A percentile compares a stretch with the other conserved stretches of the same genome.
Evolutionary conservation across 2,797 vertebrate genomes (phyloP).

Genomic region (Pseudopleuronectes americanus): DNA sequence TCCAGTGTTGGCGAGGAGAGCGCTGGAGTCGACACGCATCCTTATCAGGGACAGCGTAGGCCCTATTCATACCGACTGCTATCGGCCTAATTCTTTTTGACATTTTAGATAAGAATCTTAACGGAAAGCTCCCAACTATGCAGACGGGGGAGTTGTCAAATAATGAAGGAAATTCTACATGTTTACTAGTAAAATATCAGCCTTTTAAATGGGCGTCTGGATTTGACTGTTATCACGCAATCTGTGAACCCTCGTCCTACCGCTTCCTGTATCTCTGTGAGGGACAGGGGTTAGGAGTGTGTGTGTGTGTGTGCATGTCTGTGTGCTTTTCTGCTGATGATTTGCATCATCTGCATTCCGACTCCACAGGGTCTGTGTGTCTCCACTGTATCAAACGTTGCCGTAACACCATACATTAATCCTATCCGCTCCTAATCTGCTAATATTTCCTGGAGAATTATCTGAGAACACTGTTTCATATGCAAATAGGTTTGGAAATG

Average conservation of each 20-base stretch:
- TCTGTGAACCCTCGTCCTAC: constrained; percentile 61
- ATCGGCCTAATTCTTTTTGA: constrained; percentile 85
- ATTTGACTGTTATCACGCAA: constrained; percentile 71
- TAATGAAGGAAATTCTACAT: constrained; percentile 78
- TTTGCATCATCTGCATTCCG: constrained; percentile 39
- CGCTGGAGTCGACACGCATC: constrained; percentile 52
- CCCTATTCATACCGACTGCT: constrained; percentile 79
- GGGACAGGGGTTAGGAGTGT: constrained; percentile 49
- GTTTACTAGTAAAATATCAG: constrained; percentile 80
- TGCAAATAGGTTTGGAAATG: constrained; percentile 74
- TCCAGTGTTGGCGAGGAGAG: constrained; percentile 62
- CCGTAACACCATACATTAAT: constrained; percentile 57
- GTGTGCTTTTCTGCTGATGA: constrained; percentile 27
- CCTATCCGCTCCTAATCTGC: constrained; percentile 67
- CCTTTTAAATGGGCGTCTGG: constrained; percentile 74
- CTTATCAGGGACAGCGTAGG: constrained; percentile 77
- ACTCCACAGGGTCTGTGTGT: constrained; percentile 24
- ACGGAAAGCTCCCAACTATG: constrained; percentile 68
- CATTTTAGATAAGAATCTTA: constrained; percentile 85
- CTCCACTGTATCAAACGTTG: constrained; percentile 48
- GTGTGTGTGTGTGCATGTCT: constrained; percentile 13
- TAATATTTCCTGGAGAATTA: constrained; percentile 75
- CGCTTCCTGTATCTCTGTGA: constrained; percentile 59
- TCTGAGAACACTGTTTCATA: constrained; percentile 75
- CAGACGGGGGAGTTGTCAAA: constrained; percentile 76